Base-by-base conservation (phyloP, 2,113 vertebrate genomes). In the Danionella cerebrum region DNA sequence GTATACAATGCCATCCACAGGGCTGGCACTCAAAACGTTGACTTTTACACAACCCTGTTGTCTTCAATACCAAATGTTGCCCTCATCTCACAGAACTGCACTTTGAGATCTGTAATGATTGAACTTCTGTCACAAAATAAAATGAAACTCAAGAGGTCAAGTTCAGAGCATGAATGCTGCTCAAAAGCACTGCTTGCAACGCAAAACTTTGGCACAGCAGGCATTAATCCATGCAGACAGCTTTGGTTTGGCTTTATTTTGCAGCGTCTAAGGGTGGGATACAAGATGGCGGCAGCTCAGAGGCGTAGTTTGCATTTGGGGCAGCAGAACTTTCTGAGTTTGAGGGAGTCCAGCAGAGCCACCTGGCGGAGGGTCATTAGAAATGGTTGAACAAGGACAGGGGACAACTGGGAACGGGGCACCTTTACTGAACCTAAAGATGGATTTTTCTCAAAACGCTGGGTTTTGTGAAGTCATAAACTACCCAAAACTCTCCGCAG, bases 271-370 rank as follows among this genome's bases (percentile, higher is more conserved):
- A 64, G 44, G 53, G 69, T 24, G 65, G 65, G 58, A 71, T 63
- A 76, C 71, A 77, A 73, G 75, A 77, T 73, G 75, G 75, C 68
- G 75, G 71, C 36, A 57, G 58, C n/a, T 50, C 19, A 25, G 33
- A 45, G 35, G 57, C 53, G 35, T 25, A 42, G 31, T 44, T 65
- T 27, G n/a, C 57, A 27, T 55, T 71, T 10, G 16, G 53, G 69
- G 69, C 53, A 36, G 69, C 53, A 65, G 19, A 47, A 50, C 24
- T 41, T 22, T 22, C 19, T 36, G n/a, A n/a, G n/a, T 53, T 10
- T 58, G 22, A 63, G 4, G 5, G 29, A 27, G 51, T 51, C n/a
- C 16, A 59, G 29, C 59, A 73, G 67, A 54, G 75, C 58, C 71
- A 39, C 58, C 51, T 10, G 67, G 67, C 68, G 75, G 67, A 38